These are phyloP conservation scores for Phaenicophaeus curvirostris DNA, from an alignment of 2,797 vertebrate genomes.

Conservation along the genomic window DNA sequence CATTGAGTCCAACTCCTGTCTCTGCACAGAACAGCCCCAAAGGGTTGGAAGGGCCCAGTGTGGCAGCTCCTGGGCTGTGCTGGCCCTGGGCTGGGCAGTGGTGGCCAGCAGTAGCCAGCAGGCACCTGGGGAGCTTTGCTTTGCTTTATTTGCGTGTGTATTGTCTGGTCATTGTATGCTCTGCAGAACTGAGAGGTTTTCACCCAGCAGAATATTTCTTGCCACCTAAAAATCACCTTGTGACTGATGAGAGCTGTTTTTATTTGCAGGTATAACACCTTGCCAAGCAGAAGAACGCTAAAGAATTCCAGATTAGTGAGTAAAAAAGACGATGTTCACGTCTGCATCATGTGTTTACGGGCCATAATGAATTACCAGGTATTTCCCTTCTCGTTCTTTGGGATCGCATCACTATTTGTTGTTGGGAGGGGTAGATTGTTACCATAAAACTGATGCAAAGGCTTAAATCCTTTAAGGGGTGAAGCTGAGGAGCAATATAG, in stretches of 20 bases:
- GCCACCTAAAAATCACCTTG: rapidly evolving
- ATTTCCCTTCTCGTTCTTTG: neutral
- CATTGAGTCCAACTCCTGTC: too few species aligned
- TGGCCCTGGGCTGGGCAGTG: neutral
- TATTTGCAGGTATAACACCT: slow-evolving; percentile 88
- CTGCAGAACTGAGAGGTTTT: neutral
- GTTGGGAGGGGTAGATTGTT: neutral
- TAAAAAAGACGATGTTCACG: slow-evolving; percentile 96
- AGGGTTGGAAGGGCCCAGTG: neutral
- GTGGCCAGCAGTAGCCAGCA: neutral
- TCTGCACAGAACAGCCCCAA: too few species aligned
- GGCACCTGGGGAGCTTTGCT: too few species aligned
- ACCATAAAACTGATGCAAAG: rapidly evolving
- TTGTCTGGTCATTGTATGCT: rapidly evolving
- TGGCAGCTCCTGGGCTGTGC: neutral
- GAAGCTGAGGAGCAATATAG: neutral
- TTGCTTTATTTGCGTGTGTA: rapidly evolving
- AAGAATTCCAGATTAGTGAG: slow-evolving; percentile 94
- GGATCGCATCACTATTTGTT: rapidly evolving
- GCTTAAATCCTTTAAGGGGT: neutral
- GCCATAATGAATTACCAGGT: slow-evolving; percentile 99
- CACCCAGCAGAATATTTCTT: neutral
- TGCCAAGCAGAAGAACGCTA: slow-evolving; percentile 91
- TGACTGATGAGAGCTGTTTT: neutral
- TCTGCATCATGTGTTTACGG: slow-evolving; percentile 96